Evolutionary conservation across 2,888 invertebrate genomes (phyloP).

Genomic region (Amphimallon solstitiale): DNA sequence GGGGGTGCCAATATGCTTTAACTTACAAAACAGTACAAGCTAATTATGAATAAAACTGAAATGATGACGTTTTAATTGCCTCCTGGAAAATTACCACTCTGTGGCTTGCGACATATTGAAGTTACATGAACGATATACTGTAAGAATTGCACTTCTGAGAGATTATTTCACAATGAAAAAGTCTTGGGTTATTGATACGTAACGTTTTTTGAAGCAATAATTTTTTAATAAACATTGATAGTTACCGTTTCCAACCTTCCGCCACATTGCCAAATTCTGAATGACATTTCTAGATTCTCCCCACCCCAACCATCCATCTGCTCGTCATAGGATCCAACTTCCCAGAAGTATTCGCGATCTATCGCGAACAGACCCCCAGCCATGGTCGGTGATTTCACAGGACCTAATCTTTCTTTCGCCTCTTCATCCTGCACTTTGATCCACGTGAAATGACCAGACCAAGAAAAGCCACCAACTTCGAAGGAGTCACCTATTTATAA

Average conservation of each 20-base stretch:
- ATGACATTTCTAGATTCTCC: slow-evolving; percentile 98
- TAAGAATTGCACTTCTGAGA: too few species aligned
- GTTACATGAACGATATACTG: too few species aligned
- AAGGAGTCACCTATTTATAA: slow-evolving; percentile 60
- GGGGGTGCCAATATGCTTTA: too few species aligned
- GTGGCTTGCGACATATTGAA: too few species aligned
- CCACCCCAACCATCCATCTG: slow-evolving; percentile 98
- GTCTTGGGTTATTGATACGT: too few species aligned
- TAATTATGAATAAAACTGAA: too few species aligned
- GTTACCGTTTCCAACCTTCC: slow-evolving; percentile 87
- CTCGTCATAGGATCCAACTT: slow-evolving; percentile 92
- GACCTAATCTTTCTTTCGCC: slow-evolving; percentile 69
- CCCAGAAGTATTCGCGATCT: slow-evolving; percentile 92
- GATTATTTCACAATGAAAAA: too few species aligned
- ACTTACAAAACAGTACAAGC: too few species aligned
- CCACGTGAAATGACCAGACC: slow-evolving; percentile 95
- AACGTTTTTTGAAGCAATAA: too few species aligned
- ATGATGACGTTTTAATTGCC: too few species aligned
- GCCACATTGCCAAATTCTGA: slow-evolving; percentile 90
- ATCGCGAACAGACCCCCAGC: slow-evolving; percentile 98
- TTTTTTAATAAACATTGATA: too few species aligned
- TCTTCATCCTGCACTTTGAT: slow-evolving; percentile 78
- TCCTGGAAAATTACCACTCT: too few species aligned
- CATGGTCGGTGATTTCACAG: slow-evolving; percentile 93
- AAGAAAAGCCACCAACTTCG: slow-evolving; percentile 85